Evolutionary conservation across 2,888 invertebrate genomes (phyloP).

Genomic region (Lottia scabra): DNA sequence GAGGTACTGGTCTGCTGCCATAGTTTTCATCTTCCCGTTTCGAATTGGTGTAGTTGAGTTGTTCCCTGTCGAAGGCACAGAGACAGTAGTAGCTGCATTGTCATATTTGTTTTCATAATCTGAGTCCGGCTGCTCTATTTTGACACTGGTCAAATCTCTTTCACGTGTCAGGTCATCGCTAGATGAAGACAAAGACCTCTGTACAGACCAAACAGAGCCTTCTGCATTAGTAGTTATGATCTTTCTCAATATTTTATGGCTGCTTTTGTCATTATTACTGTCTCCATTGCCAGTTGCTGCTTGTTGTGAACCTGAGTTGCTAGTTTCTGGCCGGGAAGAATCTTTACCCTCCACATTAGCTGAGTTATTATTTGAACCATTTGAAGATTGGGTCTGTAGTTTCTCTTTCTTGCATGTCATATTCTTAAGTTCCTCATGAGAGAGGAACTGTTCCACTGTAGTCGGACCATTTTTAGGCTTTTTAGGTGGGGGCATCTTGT

Average conservation of each 20-base stretch:
- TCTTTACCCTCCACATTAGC: background rate
- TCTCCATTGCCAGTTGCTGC: constrained; percentile 4
- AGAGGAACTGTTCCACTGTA: constrained; percentile 57
- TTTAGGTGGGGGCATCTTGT: constrained; percentile 61
- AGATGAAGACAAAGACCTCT: background rate
- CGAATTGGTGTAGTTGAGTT: constrained; percentile 2
- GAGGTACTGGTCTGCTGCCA: constrained; percentile 4
- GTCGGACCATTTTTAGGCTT: constrained; percentile 63
- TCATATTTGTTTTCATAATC: background rate
- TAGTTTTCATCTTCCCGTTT: constrained; percentile 2
- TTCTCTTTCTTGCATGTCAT: background rate
- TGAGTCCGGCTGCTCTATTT: background rate
- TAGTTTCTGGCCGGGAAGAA: background rate
- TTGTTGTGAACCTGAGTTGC: constrained; percentile 1
- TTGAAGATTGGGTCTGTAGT: constrained; percentile 5
- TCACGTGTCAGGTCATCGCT: background rate
- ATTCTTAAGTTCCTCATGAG: constrained; percentile 46
- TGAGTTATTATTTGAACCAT: background rate
- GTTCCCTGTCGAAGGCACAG: constrained; percentile 4
- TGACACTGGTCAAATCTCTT: background rate
- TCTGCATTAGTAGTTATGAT: background rate
- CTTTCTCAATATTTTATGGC: constrained; percentile 3
- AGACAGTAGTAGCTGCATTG: background rate
- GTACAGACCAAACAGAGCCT: background rate
- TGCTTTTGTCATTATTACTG: background rate